Percentiles rank a stretch among this genome's conserved stretches.
Evolutionary conservation across 2,888 invertebrate genomes (phyloP).

Genomic region (Pyrrhosoma nymphula): DNA sequence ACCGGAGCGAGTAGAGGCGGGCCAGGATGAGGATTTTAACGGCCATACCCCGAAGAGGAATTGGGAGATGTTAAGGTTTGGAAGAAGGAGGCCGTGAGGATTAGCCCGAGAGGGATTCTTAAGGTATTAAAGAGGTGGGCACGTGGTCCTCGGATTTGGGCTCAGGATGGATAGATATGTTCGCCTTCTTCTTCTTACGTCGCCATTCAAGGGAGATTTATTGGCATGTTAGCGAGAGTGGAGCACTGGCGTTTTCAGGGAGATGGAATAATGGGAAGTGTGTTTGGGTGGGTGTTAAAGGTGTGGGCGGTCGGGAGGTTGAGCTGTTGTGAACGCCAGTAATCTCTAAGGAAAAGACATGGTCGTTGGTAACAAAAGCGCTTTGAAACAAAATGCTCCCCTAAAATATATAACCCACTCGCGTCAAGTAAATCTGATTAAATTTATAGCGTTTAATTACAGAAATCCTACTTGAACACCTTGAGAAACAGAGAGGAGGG

Average conservation of each 20-base stretch:
- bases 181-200: background rate
- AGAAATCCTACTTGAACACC: too few relatives aligned
- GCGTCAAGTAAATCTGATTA: background rate
- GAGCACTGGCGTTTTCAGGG: background rate
- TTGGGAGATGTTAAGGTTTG: background rate
- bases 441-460: too few relatives aligned
- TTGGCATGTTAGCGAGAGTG: slow-evolving; percentile 23
- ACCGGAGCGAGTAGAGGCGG: background rate
- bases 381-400: background rate
- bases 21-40: background rate
- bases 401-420: background rate
- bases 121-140: slow-evolving; percentile 20
- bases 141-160: background rate
- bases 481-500: too few relatives aligned
- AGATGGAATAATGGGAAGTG: background rate
- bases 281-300: background rate
- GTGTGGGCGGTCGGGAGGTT: background rate
- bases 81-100: slow-evolving; percentile 35
- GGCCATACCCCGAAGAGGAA: background rate
- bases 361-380: background rate
- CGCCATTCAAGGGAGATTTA: slow-evolving; percentile 26
- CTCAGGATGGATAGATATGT: slow-evolving; percentile 30
- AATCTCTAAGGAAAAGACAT: slow-evolving; percentile 1
- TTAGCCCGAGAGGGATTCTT: slow-evolving; percentile 33
- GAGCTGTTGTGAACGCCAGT: background rate